Base-by-base conservation (phyloP, 1,140 invertebrate species). In the Sarcophaga peregrina region DNA sequence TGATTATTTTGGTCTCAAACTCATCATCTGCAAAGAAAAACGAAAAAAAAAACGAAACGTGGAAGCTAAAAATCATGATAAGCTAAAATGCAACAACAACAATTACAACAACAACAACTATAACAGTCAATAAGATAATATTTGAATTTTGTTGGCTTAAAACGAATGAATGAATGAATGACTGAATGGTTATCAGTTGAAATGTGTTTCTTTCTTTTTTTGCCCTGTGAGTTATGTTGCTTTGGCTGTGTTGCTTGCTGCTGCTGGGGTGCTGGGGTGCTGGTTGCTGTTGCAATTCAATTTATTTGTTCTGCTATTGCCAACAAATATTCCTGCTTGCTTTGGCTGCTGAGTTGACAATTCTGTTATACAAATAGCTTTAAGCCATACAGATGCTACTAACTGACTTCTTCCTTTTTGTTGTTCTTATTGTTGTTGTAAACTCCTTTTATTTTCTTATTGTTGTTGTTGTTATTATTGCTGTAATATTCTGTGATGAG, bases 41-140 rank as follows among this genome's bases (percentile, higher is more conserved):
- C 1, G 4, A 37, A 4, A 37, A 37, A 37, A 37, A 37, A 37
- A 37, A 37, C 1, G 54, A 58, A 58, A n/a, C 15, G 15, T n/a
- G n/a, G 54, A 58, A 58, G 54, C n/a, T 58, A 58, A 58, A 58
- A 58, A 58, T 58, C 54, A 58, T 58, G 54, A 58, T 58, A 58
- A 58, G 54, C 11, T n/a, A 15, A 58, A 54, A n/a, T 58, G n/a
- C 15, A 58, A 58, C n/a, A 58, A 13, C 15, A 58, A 58, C n/a
- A 58, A 13, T 58, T 15, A 58, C 25, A 37, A 37, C 13, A 52
- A 58, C 15, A 58, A 6, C 54, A 58, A 58, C 54, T n/a, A 58
- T 13, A 58, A 37, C 25, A 58, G 54, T n/a, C 54, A 58, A 58
- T 58, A 58, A 13, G n/a, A 58, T 13, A 58, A 15, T 58, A n/a